phyloP scores from a whole-genome alignment of 2,888 invertebrate species.

The Epirrita christyi region DNA sequence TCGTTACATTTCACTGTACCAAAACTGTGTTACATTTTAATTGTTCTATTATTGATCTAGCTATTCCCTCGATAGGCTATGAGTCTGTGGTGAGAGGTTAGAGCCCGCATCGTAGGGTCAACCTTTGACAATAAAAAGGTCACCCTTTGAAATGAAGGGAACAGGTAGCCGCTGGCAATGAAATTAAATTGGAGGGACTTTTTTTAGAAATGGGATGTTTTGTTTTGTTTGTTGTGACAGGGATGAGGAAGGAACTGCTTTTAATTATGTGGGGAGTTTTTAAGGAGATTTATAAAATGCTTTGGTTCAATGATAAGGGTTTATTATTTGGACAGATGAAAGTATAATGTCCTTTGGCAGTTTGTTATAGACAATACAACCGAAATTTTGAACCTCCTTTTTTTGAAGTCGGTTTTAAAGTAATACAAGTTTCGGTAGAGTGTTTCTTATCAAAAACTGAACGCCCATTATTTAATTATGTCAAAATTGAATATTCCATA shows the following conservation, averaged over 20 bases:
- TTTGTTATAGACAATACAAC: too few relatives aligned
- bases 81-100: slow-evolving; percentile 25
- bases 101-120: slow-evolving; percentile 34
- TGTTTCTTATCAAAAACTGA: too few relatives aligned
- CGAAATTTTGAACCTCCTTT: too few relatives aligned
- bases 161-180: slow-evolving; percentile 23
- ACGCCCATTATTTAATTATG: too few relatives aligned
- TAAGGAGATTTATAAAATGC: background rate
- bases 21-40: too few relatives aligned
- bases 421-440: too few relatives aligned
- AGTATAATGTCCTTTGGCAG: too few relatives aligned
- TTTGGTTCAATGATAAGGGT: background rate
- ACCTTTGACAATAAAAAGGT: slow-evolving; percentile 35
- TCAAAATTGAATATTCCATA: too few relatives aligned
- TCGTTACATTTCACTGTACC: too few relatives aligned
- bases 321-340: background rate
- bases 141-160: slow-evolving; percentile 27
- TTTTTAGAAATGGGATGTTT: slow-evolving; percentile 17
- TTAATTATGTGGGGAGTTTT: slow-evolving; percentile 10
- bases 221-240: slow-evolving; percentile 22
- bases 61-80: slow-evolving; percentile 1
- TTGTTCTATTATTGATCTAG: background rate
- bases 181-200: slow-evolving; percentile 17
- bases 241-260: slow-evolving; percentile 12
- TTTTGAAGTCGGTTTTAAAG: too few relatives aligned